These are phyloP conservation scores for Tachysurus vachellii DNA, from an alignment of 2,113 vertebrate species.

Conservation along the genomic window DNA sequence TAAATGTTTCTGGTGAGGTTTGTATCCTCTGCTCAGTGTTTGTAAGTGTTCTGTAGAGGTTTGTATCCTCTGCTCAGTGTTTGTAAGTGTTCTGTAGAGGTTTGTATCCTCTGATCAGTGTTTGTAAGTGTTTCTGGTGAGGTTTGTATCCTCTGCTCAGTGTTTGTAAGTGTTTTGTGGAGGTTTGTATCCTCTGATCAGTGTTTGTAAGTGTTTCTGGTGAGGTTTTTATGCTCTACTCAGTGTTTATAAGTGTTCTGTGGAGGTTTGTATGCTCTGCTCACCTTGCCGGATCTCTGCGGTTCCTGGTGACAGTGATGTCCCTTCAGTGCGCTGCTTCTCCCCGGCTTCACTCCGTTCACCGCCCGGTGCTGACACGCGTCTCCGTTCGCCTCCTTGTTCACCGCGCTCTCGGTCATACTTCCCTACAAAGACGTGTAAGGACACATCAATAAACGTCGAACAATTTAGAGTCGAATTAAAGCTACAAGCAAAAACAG, in stretches of 20 bases:
- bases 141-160: too few species aligned
- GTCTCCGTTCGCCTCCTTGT: conserved; percentile 59
- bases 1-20: too few species aligned
- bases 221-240: neutral
- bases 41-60: too few species aligned
- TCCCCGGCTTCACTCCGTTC: conserved; percentile 67
- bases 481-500: neutral
- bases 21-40: too few species aligned
- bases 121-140: too few species aligned
- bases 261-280: conserved; percentile 28
- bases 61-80: too few species aligned
- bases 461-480: too few species aligned
- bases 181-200: neutral
- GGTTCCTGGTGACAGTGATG: conserved; percentile 40
- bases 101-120: too few species aligned
- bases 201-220: neutral
- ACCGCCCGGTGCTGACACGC: conserved; percentile 56
- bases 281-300: conserved; percentile 57
- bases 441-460: conserved; percentile 55
- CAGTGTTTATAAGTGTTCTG: neutral
- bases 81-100: too few species aligned
- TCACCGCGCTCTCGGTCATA: conserved; percentile 68
- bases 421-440: conserved; percentile 46
- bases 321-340: conserved; percentile 54
- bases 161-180: neutral